Evolutionary conservation across 2,113 vertebrate species (phyloP), one percentile per base, ranked within the genome.

Genomic region (Psittacara wagleri): DNA sequence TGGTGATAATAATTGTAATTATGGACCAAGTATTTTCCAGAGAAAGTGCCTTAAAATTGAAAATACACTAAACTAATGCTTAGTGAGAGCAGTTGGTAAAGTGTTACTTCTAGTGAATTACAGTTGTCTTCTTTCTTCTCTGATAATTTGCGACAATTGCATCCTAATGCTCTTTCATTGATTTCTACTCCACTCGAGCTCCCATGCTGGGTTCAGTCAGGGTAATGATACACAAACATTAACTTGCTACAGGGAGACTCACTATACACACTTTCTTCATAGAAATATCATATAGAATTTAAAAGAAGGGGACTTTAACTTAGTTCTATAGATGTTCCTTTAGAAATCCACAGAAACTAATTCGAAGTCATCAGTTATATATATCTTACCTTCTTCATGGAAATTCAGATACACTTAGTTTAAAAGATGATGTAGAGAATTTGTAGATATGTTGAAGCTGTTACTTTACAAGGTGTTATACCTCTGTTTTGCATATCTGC

Each of bases 81-180:
- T 97, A 97, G 95, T 18, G 94, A 95, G 96, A 96, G 92, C 88
- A 92, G 94, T 80, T 95, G 95, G 96, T 95, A 95, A 97, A 98
- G 95, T 79, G 88, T 94, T 92, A 87, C 89, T 91, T 94, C 86
- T 24, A 1, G 78, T 89, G 96, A 98, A 98, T 98, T 97, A 96
- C 89, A 98, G 98, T 92, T 95, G 97, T 98, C 96, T 90, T 96
- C 96, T 77, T 94, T 88, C 91, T 96, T 96, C 92, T 96, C 95
- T 68, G 94, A 97, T 98, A 97, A 97, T 98, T 96, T 97, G 96
- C 66, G 76, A 93, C 97, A 98, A 98, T 95, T 98, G 97, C 95
- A 97, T 97, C 96, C 94, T 96, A 97, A 98, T 96, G 92, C 83
- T 93, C 91, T 96, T 95, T 96, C 97, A 95, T 92, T 97, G 98